Evolutionary conservation across 2,113 vertebrate species (phyloP), one percentile per base, ranked within the genome.

Genomic region (Halcyon senegalensis): DNA sequence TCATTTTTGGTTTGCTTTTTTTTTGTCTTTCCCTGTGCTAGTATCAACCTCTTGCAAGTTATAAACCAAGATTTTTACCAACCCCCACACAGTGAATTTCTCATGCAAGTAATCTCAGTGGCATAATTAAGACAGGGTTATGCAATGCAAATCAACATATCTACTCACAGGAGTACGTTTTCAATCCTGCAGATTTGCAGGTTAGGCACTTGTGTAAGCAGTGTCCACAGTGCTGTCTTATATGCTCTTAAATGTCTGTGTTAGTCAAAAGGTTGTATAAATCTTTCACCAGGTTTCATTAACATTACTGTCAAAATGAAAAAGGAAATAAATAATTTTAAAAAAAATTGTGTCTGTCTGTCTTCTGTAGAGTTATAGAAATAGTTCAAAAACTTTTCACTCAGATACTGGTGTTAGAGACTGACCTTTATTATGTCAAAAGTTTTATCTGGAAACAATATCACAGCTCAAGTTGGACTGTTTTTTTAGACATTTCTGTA

Each of bases 41-140:
- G 12, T 79, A 56, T 56, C 14, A 24, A 77, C n/a, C 92, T 81
- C 84, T 70, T 79, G 59, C 31, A 86, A 94, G 70, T 60, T 78
- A 11, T 50, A 89, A 78, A 82, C 63, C 64, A 60, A 31, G 24
- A 33, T 73, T 93, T 91, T 55, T 66, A 86, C 53, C 68, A 92
- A 4, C 55, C 41, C 58, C 19, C 55, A 67, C 55, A 51, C 21
- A 84, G 35, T 67, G 37, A 83, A 73, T 94, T 87, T 92, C 55
- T 87, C 67, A 41, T 87, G 84, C 74, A 68, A 64, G 27, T 92
- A 68, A 86, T 95, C 80, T 76, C 43, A 55, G 55, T 62, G 77
- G 23, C 64, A 68, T 88, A 90, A 90, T 93, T 95, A 88, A 80
- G 19, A 84, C 68, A 84, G 50, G 33, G 27, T 96, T 95, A 85